Evolutionary conservation across 2,888 invertebrate genomes (phyloP).

Genomic region (Heteropelma amictum): DNA sequence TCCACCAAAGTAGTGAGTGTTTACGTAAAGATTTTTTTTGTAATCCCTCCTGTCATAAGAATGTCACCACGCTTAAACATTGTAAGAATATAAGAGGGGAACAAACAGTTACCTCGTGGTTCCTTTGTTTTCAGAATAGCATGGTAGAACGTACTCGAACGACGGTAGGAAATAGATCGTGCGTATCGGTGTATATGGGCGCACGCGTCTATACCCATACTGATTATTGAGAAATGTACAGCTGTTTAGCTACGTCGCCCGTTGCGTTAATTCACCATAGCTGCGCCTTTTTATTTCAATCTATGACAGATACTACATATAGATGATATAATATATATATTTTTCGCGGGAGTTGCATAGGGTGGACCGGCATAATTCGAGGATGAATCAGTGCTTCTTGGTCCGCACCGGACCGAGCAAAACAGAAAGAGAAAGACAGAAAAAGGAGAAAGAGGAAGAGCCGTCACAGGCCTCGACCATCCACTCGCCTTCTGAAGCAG

Average conservation of each 20-base stretch:
- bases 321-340: slow-evolving; percentile 36
- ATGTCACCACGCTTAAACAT: too few species aligned
- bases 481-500: slow-evolving; percentile 47
- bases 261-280: too few species aligned
- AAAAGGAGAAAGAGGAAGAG: slow-evolving; percentile 40
- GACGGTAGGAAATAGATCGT: slow-evolving; percentile 49
- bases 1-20: not conserved
- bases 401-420: slow-evolving; percentile 71
- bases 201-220: too few species aligned
- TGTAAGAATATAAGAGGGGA: not conserved
- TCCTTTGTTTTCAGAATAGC: slow-evolving; percentile 36
- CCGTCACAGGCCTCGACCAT: slow-evolving; percentile 60
- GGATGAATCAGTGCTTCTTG: slow-evolving; percentile 77
- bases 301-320: too few species aligned
- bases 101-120: slow-evolving; percentile 22
- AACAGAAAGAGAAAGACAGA: slow-evolving; percentile 44
- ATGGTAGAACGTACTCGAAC: slow-evolving; percentile 14
- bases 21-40: not conserved
- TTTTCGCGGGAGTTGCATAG: slow-evolving; percentile 47
- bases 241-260: too few species aligned
- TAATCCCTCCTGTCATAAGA: not conserved
- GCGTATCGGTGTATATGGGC: not conserved
- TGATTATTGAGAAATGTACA: too few species aligned
- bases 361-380: slow-evolving; percentile 68
- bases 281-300: too few species aligned